Conservation (phyloP, 1,140 invertebrate species). For the Venturia canescens region DNA sequence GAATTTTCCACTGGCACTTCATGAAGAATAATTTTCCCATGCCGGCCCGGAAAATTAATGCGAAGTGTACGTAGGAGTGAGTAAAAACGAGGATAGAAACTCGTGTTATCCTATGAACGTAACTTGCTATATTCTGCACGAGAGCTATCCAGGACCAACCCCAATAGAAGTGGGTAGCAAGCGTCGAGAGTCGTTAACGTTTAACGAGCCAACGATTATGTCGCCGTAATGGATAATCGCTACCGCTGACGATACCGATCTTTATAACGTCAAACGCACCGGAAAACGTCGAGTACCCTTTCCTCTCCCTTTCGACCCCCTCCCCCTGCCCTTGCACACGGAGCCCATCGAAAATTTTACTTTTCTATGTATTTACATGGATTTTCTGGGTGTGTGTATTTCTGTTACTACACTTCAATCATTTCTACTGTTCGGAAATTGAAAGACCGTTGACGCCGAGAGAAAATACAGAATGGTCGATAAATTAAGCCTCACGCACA, state of each 20-base stretch:
- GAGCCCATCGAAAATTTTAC: conserved; percentile 41
- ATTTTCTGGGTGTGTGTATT: too few species aligned
- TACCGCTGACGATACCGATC: conserved; percentile 71
- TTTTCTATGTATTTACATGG: conserved; percentile 11
- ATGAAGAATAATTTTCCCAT: neutral
- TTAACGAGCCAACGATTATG: conserved; percentile 74
- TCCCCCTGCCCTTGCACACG: neutral
- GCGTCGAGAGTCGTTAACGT: conserved; percentile 63
- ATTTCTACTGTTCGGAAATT: conserved; percentile 17
- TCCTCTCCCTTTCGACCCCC: neutral
- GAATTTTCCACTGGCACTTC: neutral
- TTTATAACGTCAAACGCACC: conserved; percentile 69
- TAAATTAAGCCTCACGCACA: neutral
- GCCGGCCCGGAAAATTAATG: neutral
- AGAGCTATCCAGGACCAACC: neutral
- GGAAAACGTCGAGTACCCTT: conserved; percentile 47
- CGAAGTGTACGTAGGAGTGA: neutral
- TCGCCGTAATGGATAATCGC: conserved; percentile 72
- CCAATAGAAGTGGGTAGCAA: neutral
- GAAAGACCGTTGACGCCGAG: conserved; percentile 8
- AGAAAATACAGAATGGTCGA: neutral
- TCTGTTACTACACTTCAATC: neutral
- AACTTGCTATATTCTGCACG: neutral
- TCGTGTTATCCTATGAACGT: neutral
- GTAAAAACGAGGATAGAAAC: neutral